Evolutionary conservation across 2,797 vertebrate genomes (phyloP).

Genomic region (Tragopan temminckii): DNA sequence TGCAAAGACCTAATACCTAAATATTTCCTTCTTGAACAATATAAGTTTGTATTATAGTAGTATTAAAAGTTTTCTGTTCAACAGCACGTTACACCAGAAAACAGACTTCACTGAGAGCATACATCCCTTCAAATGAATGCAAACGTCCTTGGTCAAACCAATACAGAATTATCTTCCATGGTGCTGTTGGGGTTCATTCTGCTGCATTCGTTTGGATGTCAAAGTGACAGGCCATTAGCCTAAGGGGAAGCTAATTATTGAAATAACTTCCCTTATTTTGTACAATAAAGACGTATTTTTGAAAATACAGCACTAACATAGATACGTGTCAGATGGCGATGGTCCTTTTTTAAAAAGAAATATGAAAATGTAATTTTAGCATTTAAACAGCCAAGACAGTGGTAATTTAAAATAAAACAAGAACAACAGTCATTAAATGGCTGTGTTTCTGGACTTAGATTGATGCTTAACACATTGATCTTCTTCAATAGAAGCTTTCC

Average conservation of each 20-base stretch:
- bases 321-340: constrained; percentile 24
- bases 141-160: constrained; percentile 35
- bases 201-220: constrained; percentile 59
- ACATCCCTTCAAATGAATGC: constrained; percentile 33
- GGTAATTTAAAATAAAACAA: constrained; percentile 65
- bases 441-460: constrained; percentile 72
- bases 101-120: constrained; percentile 13
- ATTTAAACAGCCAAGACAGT: constrained; percentile 41
- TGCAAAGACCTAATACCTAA: background rate
- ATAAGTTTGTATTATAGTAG: background rate
- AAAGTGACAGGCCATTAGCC: constrained; percentile 57
- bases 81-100: background rate
- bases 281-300: constrained; percentile 23
- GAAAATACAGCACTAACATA: constrained; percentile 44
- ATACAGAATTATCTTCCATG: constrained; percentile 43
- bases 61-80: constrained; percentile 25
- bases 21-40: constrained; percentile 11
- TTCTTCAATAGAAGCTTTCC: constrained; percentile 80
- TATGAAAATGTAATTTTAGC: constrained; percentile 34
- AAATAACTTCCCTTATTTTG: constrained; percentile 62
- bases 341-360: constrained; percentile 12
- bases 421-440: constrained; percentile 63
- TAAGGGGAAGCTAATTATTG: constrained; percentile 66
- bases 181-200: constrained; percentile 37
- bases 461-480: constrained; percentile 80